Evolutionary conservation across 1,140 invertebrate species (phyloP).

Genomic region (Idris sp.): DNA sequence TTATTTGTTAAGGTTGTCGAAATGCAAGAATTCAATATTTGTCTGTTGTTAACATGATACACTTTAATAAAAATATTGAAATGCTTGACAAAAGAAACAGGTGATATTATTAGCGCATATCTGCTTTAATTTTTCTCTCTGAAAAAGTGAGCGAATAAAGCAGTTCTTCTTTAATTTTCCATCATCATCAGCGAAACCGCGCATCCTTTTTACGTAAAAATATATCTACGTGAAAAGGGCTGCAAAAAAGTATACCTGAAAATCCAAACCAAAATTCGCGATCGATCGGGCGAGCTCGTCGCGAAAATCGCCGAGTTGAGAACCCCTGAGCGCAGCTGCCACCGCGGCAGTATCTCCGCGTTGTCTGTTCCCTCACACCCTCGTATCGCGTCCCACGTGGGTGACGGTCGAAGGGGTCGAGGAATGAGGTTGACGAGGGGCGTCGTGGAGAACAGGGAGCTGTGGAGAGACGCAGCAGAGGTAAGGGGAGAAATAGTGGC

Average conservation of each 20-base stretch:
- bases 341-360: conserved; percentile 68
- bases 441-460: conserved; percentile 33
- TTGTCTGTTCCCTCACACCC: conserved; percentile 71
- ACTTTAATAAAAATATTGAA: too few species aligned
- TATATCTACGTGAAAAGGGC: conserved; percentile 7
- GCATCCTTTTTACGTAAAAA: conserved; percentile 15
- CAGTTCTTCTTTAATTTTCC: conserved; percentile 15
- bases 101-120: conserved; percentile 8
- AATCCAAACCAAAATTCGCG: conserved; percentile 42
- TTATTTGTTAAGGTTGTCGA: too few species aligned
- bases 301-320: conserved; percentile 56
- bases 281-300: conserved; percentile 23
- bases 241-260: conserved; percentile 19
- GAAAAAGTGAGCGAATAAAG: conserved; percentile 9
- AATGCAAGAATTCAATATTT: too few species aligned
- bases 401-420: conserved; percentile 69
- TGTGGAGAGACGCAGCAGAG: conserved; percentile 18
- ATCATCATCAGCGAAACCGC: conserved; percentile 12
- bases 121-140: conserved; percentile 2
- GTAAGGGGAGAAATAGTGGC: too few species aligned
- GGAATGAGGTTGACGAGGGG: conserved; percentile 68
- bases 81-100: too few species aligned
- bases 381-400: conserved; percentile 69
- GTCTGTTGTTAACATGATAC: too few species aligned
- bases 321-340: conserved; percentile 70